phyloP scores from a whole-genome alignment of 1,140 invertebrate species.

The Platyscapa corneri region DNA sequence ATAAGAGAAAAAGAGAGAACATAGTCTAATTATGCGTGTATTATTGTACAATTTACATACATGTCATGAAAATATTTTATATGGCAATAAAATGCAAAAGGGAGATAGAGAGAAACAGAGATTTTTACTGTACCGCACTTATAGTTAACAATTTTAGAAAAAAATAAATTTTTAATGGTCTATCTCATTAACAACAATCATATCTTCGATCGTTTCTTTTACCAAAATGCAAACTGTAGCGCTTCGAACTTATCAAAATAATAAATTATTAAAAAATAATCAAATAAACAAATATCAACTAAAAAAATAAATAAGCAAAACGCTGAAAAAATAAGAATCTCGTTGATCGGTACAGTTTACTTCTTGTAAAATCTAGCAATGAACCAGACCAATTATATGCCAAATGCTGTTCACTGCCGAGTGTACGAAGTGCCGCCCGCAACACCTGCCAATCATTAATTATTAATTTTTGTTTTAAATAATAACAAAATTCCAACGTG shows the following conservation, averaged over 20 bases:
- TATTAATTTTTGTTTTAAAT: constrained; percentile 58
- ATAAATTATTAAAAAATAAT: not conserved
- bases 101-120: constrained; percentile 40
- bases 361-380: constrained; percentile 65
- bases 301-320: not conserved
- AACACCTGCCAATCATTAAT: constrained; percentile 72
- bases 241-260: not conserved
- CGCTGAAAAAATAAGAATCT: not conserved
- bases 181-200: not conserved
- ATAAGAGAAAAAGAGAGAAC: not conserved
- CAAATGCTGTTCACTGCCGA: constrained; percentile 68
- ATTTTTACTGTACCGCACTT: not conserved
- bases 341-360: constrained; percentile 47
- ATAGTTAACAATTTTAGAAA: not conserved
- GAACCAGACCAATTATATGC: constrained; percentile 67
- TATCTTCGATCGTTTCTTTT: constrained; percentile 40
- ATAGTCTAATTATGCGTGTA: not conserved
- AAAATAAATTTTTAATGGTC: not conserved
- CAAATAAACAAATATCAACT: not conserved
- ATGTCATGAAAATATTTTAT: not conserved
- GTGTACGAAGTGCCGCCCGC: constrained; percentile 66
- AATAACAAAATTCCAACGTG: constrained; percentile 57
- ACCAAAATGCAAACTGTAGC: constrained; percentile 20
- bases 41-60: not conserved
- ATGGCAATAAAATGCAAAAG: not conserved